These are phyloP conservation scores for Corythaeola cristata DNA, from an alignment of 2,113 vertebrate genomes.

Conservation along the genomic window DNA sequence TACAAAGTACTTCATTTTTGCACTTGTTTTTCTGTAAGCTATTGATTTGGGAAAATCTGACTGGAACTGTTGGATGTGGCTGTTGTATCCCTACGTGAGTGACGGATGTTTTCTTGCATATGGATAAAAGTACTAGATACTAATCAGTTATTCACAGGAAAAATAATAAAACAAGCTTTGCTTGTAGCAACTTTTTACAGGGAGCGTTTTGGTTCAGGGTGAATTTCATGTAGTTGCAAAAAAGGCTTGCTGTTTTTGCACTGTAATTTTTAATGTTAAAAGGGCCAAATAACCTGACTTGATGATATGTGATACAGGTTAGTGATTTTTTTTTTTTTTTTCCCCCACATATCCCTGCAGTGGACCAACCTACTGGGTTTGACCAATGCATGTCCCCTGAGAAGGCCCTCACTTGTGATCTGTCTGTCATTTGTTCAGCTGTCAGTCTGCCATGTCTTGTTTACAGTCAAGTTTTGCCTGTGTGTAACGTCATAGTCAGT, in stretches of 20 bases:
- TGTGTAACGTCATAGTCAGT: accelerated
- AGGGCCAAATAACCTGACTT: too few relatives aligned
- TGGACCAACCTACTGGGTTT: accelerated
- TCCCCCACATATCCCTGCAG: background rate
- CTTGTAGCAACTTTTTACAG: background rate
- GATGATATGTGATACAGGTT: too few relatives aligned
- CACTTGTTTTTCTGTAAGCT: background rate
- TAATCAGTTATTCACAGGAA: background rate
- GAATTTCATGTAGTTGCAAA: background rate
- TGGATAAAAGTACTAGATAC: background rate
- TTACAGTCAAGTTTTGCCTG: too few relatives aligned
- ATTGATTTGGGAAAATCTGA: too few relatives aligned
- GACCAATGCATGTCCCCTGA: background rate
- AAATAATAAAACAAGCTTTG: background rate
- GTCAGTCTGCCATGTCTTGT: background rate
- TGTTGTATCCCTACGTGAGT: background rate
- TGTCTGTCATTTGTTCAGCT: background rate
- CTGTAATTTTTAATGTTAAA: background rate
- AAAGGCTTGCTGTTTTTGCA: background rate
- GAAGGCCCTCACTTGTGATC: background rate
- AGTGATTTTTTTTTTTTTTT: too few relatives aligned
- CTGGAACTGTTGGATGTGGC: background rate
- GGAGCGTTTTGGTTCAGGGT: background rate
- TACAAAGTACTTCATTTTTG: background rate
- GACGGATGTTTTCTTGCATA: accelerated